Percentiles rank a stretch among this genome's conserved stretches.
Conservation (phyloP, 1,140 invertebrate species). For the Megalonaias nervosa region DNA sequence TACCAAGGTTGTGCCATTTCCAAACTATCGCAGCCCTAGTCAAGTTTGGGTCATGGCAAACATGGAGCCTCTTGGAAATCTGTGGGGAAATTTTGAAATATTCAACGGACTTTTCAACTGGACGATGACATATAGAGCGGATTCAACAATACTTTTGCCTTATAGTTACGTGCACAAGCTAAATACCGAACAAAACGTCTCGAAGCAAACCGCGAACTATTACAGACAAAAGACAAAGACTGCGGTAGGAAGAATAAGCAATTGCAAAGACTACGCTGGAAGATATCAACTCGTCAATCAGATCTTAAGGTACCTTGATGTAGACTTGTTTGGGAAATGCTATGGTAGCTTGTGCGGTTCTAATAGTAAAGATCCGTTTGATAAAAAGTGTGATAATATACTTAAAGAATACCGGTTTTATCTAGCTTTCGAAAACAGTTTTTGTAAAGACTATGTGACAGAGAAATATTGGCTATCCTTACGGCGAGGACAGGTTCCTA, state of each 20-base stretch:
- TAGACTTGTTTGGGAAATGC: conserved; percentile 79
- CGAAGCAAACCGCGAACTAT: conserved; percentile 12
- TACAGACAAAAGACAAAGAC: conserved; percentile 37
- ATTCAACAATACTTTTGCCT: conserved; percentile 48
- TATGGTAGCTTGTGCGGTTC: conserved; percentile 45
- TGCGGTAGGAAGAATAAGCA: conserved; percentile 78
- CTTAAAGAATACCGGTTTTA: conserved; percentile 90
- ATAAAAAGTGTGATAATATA: conserved; percentile 43
- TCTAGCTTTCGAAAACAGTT: conserved; percentile 69
- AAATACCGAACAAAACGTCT: conserved; percentile 15
- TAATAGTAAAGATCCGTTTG: conserved; percentile 34
- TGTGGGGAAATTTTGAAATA: conserved; percentile 34
- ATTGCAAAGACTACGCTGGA: conserved; percentile 75
- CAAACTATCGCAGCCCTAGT: conserved; percentile 34
- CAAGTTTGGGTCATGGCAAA: conserved; percentile 57
- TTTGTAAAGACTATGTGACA: conserved; percentile 68
- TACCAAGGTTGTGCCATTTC: conserved; percentile 26
- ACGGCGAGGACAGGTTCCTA: conserved; percentile 51
- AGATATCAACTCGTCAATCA: conserved; percentile 74
- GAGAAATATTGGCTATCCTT: conserved; percentile 68
- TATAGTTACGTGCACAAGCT: conserved; percentile 37
- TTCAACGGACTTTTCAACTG: conserved; percentile 54
- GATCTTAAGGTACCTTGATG: conserved; percentile 73
- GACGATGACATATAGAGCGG: conserved; percentile 54
- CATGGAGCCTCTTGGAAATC: conserved; percentile 50